phyloP scores from a whole-genome alignment of 2,113 vertebrate genomes.

The Prunella himalayana region DNA sequence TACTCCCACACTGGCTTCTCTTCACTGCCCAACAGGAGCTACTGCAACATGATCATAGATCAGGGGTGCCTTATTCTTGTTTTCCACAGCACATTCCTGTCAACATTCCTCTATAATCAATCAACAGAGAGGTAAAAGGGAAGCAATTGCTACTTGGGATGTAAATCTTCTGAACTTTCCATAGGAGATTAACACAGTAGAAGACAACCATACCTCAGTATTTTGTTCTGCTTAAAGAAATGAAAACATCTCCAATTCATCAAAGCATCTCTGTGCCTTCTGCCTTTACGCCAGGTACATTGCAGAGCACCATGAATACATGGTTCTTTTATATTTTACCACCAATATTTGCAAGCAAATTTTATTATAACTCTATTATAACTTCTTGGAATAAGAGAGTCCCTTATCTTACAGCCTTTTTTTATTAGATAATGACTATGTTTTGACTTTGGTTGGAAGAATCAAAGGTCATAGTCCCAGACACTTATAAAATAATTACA shows the following conservation, averaged over 20 bases:
- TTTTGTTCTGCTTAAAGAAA: neutral
- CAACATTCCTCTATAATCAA: neutral
- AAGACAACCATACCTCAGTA: neutral
- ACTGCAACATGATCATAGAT: neutral
- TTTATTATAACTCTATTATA: neutral
- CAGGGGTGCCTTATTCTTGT: neutral
- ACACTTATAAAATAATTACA: neutral
- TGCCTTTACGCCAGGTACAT: neutral
- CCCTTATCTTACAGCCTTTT: neutral
- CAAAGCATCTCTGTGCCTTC: neutral
- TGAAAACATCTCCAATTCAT: neutral
- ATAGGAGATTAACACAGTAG: neutral
- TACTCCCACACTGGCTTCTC: neutral
- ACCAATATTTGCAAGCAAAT: neutral
- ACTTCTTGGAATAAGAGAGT: neutral
- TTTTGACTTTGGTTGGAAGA: neutral
- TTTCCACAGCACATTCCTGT: neutral
- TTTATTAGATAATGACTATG: neutral
- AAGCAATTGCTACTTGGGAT: neutral
- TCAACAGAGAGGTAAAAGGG: neutral
- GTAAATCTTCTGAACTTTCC: neutral
- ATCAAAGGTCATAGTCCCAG: neutral
- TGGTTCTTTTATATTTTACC: neutral
- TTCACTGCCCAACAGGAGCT: neutral
- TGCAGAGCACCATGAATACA: rapidly evolving